Evolutionary conservation across 1,140 invertebrate species (phyloP).

Genomic region (Condylostylus longicornis): DNA sequence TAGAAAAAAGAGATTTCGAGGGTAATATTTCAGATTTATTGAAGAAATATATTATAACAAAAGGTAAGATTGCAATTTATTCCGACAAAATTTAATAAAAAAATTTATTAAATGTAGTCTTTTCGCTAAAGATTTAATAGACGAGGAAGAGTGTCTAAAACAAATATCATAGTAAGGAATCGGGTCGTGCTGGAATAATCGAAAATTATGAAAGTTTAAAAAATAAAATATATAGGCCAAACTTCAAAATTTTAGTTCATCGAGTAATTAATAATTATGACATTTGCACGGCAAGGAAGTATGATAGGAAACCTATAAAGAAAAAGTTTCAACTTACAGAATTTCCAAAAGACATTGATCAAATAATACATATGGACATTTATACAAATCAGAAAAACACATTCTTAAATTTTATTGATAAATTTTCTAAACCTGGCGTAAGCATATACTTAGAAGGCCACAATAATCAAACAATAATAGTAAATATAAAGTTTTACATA

Average conservation of each 20-base stretch:
- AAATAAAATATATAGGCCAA: neutral
- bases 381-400: neutral
- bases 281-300: slow-evolving; percentile 3
- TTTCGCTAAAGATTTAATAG: neutral
- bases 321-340: slow-evolving; percentile 2
- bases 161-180: slow-evolving; percentile 1
- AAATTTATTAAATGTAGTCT: too few species aligned
- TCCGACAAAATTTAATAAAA: too few species aligned
- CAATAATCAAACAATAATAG: neutral
- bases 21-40: too few species aligned
- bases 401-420: slow-evolving; percentile 2
- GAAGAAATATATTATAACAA: too few species aligned
- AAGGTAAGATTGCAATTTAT: too few species aligned
- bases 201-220: neutral
- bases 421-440: neutral
- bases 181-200: neutral
- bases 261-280: slow-evolving; percentile 2
- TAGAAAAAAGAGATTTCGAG: too few species aligned
- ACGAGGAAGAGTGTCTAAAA: neutral
- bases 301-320: slow-evolving; percentile 1
- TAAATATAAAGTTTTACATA: slow-evolving; percentile 1
- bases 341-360: neutral
- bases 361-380: slow-evolving; percentile 4
- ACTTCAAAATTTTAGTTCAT: neutral
- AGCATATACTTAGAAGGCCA: neutral